Conservation (phyloP, 2,797 vertebrate genomes). For the Tapirus indicus region DNA sequence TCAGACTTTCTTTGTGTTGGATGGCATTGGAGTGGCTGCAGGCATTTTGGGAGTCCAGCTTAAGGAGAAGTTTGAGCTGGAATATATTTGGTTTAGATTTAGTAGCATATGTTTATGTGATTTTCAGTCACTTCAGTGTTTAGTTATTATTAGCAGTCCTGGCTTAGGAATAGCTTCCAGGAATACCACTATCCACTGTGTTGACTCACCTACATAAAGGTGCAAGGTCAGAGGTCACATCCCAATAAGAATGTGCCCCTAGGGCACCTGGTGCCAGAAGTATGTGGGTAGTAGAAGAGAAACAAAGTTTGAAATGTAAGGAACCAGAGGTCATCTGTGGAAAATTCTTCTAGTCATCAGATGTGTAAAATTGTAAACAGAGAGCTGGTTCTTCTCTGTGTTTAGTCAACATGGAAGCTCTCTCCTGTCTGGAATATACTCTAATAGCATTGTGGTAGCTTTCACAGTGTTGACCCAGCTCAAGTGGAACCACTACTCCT, state of each 20-base stretch:
- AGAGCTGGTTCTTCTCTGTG: neutral
- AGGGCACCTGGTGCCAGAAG: neutral
- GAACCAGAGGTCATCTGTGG: neutral
- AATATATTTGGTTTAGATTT: neutral
- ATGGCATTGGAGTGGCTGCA: neutral
- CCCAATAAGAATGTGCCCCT: neutral
- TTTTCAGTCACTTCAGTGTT: neutral
- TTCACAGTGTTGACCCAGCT: neutral
- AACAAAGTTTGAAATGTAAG: neutral
- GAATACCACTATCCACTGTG: neutral
- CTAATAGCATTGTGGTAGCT: neutral
- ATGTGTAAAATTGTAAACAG: neutral
- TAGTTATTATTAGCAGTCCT: neutral
- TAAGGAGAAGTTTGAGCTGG: neutral
- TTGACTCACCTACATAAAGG: neutral
- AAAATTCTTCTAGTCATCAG: neutral
- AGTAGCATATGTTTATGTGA: neutral
- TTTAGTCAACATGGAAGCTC: neutral
- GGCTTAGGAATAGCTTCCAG: neutral
- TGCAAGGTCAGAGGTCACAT: constrained; percentile 1
- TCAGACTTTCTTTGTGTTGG: neutral
- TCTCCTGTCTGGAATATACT: neutral
- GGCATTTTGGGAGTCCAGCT: neutral
- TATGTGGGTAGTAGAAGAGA: neutral
- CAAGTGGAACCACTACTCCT: neutral